These are phyloP conservation scores for Actinemys pallida DNA, from an alignment of 2,113 vertebrate genomes.

Conservation along the genomic window DNA sequence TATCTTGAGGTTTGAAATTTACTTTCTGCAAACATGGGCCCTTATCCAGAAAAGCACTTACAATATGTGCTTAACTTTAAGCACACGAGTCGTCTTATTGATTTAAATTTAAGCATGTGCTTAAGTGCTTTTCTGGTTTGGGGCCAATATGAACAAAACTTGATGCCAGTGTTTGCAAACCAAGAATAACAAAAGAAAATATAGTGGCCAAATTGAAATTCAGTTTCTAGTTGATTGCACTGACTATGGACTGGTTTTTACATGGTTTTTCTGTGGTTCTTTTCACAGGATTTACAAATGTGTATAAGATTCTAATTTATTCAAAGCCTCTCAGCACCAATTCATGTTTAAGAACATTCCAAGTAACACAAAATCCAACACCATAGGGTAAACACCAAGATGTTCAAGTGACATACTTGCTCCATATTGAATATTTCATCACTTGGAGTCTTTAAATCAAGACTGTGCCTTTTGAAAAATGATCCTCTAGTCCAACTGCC, in stretches of 20 bases:
- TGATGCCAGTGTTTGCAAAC: background rate
- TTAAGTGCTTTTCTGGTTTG: background rate
- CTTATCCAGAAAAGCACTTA: background rate
- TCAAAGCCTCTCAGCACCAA: background rate
- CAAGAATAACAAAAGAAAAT: background rate
- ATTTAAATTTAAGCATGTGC: background rate
- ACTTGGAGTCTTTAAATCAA: background rate
- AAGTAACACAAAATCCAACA: background rate
- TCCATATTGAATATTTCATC: background rate
- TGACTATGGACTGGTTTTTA: background rate
- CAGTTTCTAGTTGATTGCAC: background rate
- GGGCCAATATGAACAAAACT: fast-evolving
- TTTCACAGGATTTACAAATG: background rate
- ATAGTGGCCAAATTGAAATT: background rate
- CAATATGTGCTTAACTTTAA: background rate
- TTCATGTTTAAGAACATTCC: background rate
- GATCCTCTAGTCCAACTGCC: background rate
- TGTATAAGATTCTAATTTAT: background rate
- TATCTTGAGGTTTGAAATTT: background rate
- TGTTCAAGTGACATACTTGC: background rate
- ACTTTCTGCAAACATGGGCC: background rate
- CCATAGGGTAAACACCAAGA: background rate
- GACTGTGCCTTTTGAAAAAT: background rate
- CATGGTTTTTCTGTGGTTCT: background rate
- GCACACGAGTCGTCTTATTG: background rate